Base-by-base conservation (phyloP, 1,140 invertebrate genomes). In the Adelges cooleyi region DNA sequence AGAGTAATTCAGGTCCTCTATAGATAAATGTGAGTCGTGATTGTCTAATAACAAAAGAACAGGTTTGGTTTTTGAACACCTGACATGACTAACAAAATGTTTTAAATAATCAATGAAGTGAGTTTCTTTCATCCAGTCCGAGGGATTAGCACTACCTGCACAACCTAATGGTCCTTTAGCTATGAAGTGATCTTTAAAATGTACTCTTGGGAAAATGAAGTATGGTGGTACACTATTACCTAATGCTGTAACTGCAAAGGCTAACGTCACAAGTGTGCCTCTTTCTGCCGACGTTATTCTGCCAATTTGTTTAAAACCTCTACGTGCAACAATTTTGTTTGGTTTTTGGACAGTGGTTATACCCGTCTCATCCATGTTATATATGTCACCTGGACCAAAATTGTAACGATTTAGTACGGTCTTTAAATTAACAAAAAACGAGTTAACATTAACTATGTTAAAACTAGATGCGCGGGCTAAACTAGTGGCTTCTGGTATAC, bases 291-390 rank as follows among this genome's bases (percentile, higher is more conserved):
- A 76, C 27, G 74, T 77, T 4, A 77, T 67, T 33, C 66, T 22
- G n/a, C 76, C 74, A 18, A 79, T 71, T 73, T 79, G 77, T 68
- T 77, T 78, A 6, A 40, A 66, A n/a, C 75, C 74, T 70, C 71
- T 74, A 22, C 8, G 27, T 40, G 72, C 72, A 29, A 76, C 56
- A 49, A 76, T 67, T 69, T 71, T 72, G 18, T 67, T 65, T 18
- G 72, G 72, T 54, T 71, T 72, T 68, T 74, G 74, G 5, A 79
- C 77, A 15, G 77, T 78, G 1, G 75, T 78, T 22, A 74, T 67
- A 1, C 73, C 74, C 9, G 73, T 78, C 67, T 79, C 74, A 67
- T 77, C 74, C 5, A 74, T 22, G 67, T 78, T 77, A 49, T 71
- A 78, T 40, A 77, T 74, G 74, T 69, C 56, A 62, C 68, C 23